Percentiles rank a stretch among this genome's conserved stretches.
These are phyloP conservation scores for Melanotaenia duboulayi DNA, from an alignment of 2,113 vertebrate genomes.

Conservation along the genomic window DNA sequence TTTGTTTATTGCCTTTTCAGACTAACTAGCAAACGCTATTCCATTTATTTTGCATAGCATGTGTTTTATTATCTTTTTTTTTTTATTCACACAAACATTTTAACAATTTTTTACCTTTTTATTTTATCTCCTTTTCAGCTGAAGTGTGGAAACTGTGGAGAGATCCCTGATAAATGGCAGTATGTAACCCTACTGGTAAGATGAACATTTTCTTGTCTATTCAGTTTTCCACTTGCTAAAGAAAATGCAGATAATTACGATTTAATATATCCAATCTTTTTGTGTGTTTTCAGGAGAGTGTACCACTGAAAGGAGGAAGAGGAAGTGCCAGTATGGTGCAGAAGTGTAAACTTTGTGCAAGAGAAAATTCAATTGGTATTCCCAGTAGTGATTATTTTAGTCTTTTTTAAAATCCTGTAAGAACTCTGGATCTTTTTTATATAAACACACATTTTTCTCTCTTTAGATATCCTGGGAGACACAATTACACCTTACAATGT, in stretches of 20 bases:
- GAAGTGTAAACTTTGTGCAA: constrained; percentile 97
- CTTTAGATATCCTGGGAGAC: constrained; percentile 91
- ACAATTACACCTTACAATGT: constrained; percentile 95
- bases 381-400: not conserved
- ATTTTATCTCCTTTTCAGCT: constrained; percentile 78
- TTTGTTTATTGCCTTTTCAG: no score
- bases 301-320: constrained; percentile 93
- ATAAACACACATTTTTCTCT: not conserved
- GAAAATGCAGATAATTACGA: not conserved
- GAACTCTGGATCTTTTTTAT: not conserved
- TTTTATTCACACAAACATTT: no score
- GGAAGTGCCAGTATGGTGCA: constrained; percentile 97
- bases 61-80: not conserved
- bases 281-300: constrained; percentile 84
- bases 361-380: constrained; percentile 96
- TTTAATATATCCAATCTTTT: not conserved
- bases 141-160: constrained; percentile 95
- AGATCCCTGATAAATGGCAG: constrained; percentile 96
- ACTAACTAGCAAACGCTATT: no score
- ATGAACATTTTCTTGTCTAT: not conserved
- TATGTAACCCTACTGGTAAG: constrained; percentile 91
- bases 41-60: no score
- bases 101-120: not conserved
- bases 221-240: not conserved
- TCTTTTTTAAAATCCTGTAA: not conserved